Evolutionary conservation across 2,888 invertebrate genomes (phyloP), one percentile per base, ranked within the genome.

Genomic region (Hemistola chrysoprasaria): DNA sequence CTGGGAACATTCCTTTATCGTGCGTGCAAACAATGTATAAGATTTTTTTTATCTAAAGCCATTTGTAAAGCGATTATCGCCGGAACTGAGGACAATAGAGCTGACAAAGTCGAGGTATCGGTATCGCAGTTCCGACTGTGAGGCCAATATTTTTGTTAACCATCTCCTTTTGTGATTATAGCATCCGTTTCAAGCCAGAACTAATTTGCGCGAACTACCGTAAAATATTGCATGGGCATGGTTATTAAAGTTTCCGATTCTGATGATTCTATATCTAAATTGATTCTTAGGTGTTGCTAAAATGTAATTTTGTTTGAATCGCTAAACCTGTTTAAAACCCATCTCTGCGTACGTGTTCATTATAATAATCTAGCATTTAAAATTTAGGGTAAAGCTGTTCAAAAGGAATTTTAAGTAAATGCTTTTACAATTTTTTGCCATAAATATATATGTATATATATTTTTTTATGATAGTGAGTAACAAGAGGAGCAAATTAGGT

Each of bases 81-180:
- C 84, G 87, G 86, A 84, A 78, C 78, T 79, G 57, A 56, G 68
- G 65, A 85, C 84, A 87, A 85, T 78, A 71, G 77, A 68, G 65
- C 68, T 72, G 76, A 78, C 78, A 75, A 77, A 78, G 68, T 69
- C 61, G 70, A 56, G 71, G 75, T 84, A 85, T 87, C 83, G 71
- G 68, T 86, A 79, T 80, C 83, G 68, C 71, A 82, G 83, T 83
- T 85, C 80, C 82, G 81, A 81, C 78, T 47, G 78, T 79, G 80
- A 77, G 71, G 65, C 74, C 69, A 81, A 84, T 84, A 81, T 76
- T 73, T 48, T 70, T 77, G 78, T 82, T 80, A 16, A 4, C 16
- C 2, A 70, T 71, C 65, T 54, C 59, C 71, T 67, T 75, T 85
- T 83, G 77, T 75, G 57, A 59, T 59, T 71, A 62, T 52, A 59